Conservation (phyloP, 2,888 invertebrate species). For the Iselma pallidipennis region DNA sequence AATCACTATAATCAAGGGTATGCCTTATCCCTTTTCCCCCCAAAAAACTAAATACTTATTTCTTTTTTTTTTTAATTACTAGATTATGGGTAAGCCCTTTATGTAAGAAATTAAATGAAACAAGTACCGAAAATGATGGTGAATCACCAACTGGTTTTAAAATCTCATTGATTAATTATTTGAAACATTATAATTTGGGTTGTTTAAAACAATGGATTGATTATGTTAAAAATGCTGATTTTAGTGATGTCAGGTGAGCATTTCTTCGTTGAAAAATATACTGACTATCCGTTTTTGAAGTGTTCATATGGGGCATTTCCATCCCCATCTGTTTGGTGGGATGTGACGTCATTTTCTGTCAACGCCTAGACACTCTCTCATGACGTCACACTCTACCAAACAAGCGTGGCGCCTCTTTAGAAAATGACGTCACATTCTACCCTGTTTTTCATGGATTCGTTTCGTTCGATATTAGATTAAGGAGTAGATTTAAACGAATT, state of each 20-base stretch:
- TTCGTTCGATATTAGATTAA: too few relatives aligned
- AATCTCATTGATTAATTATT: constrained; percentile 73
- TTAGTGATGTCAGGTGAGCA: constrained; percentile 76
- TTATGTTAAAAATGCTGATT: constrained; percentile 76
- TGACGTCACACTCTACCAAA: background rate
- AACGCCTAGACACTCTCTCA: background rate
- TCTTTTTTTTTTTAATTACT: constrained; percentile 29
- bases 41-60: too few relatives aligned
- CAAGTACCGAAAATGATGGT: constrained; percentile 61
- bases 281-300: too few relatives aligned
- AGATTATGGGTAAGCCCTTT: constrained; percentile 89
- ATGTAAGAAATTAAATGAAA: constrained; percentile 68
- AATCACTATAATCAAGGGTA: constrained; percentile 91
- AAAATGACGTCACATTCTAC: too few relatives aligned
- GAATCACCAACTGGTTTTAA: constrained; percentile 88
- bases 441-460: too few relatives aligned
- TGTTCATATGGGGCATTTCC: too few relatives aligned
- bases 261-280: background rate
- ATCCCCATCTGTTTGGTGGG: too few relatives aligned
- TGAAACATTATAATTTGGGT: constrained; percentile 72
- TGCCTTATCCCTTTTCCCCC: constrained; percentile 21
- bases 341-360: background rate
- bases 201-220: constrained; percentile 74
- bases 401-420: background rate
- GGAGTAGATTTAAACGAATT: background rate